Evolutionary conservation across 2,113 vertebrate genomes (phyloP).

Genomic region (Podarcis raffonei): DNA sequence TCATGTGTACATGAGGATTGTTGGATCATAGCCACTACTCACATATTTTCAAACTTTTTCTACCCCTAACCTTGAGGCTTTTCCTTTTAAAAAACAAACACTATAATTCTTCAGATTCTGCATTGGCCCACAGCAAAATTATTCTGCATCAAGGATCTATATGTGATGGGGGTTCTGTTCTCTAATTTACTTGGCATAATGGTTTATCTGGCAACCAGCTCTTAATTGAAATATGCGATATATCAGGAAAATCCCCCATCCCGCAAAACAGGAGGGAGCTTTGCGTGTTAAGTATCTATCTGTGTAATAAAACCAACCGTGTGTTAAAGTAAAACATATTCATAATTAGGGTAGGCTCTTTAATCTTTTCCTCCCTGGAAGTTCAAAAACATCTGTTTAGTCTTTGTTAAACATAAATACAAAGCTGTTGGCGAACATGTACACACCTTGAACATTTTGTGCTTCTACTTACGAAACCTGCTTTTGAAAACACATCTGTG

Average conservation of each 20-base stretch:
- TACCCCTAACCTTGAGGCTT: not conserved
- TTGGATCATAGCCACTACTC: slow-evolving; percentile 4
- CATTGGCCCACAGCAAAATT: not conserved
- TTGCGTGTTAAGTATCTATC: slow-evolving; percentile 12
- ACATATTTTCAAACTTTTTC: slow-evolving; percentile 3
- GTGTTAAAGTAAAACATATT: slow-evolving; percentile 12
- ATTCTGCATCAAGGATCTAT: not conserved
- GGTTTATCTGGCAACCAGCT: slow-evolving; percentile 10
- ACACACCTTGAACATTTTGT: slow-evolving; percentile 34
- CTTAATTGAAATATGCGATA: slow-evolving; percentile 1
- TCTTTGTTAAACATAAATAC: slow-evolving; percentile 33
- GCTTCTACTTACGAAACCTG: not conserved
- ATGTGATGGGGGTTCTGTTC: not conserved
- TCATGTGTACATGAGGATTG: not conserved
- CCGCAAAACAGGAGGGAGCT: not conserved
- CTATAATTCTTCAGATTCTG: not conserved
- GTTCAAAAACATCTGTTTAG: slow-evolving; percentile 41
- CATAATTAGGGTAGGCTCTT: slow-evolving; percentile 34
- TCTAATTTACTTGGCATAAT: slow-evolving; percentile 27
- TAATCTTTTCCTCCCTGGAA: slow-evolving; percentile 21
- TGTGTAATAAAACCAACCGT: slow-evolving; percentile 2
- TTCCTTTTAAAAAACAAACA: not conserved
- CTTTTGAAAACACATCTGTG: not conserved
- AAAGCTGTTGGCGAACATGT: slow-evolving; percentile 7
- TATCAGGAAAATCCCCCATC: slow-evolving; percentile 1